Base-by-base conservation (phyloP, 2,113 vertebrate species). In the Perca fluviatilis region DNA sequence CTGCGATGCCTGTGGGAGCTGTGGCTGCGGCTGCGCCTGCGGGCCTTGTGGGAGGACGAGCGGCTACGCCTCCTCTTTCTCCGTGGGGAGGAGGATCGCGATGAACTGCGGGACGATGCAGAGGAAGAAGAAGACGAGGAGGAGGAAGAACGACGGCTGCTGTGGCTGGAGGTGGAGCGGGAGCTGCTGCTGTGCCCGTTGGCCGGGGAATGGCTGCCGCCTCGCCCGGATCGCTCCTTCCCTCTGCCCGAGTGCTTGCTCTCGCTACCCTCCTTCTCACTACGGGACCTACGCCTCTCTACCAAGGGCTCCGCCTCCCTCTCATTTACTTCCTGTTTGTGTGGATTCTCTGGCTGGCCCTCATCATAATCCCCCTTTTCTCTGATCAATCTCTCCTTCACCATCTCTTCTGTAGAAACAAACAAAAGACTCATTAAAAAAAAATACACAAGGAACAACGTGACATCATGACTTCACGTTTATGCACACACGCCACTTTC, bases 231-330 rank as follows among this genome's bases (percentile, higher is more conserved):
- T 61, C 95, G 96, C 87, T 97, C 97, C 91, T 95, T 97, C 72
- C 92, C 96, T 94, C 97, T 96, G 80, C 94, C 94, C 23, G 95
- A 91, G 82, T 96, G 96, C 92, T 96, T 97, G 53, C 94, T 92
- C 93, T 99, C 98, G 92, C 80, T 85, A 74, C 94, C 94, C 9
- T 95, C 88, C 0, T 92, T 91, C 91, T 97, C 96, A 88, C 96
- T 96, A 86, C 97, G 95, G 86, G 96, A 96, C 93, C 96, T 97
- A 95, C 97, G 98, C 93, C 97, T 97, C 90, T 99, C 97, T 92
- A 93, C 94, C 86, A 95, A 88, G 89, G 91, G 76, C 93, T 98
- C 97, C 79, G 93, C 94, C 80, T 98, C 97, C 67, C 93, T 95
- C 90, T 98, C 97, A 90, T 96, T 98, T 77, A 95, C 92, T 94